These are phyloP conservation scores for Ligdia adustata DNA, from an alignment of 2,888 invertebrate genomes.

Conservation along the genomic window DNA sequence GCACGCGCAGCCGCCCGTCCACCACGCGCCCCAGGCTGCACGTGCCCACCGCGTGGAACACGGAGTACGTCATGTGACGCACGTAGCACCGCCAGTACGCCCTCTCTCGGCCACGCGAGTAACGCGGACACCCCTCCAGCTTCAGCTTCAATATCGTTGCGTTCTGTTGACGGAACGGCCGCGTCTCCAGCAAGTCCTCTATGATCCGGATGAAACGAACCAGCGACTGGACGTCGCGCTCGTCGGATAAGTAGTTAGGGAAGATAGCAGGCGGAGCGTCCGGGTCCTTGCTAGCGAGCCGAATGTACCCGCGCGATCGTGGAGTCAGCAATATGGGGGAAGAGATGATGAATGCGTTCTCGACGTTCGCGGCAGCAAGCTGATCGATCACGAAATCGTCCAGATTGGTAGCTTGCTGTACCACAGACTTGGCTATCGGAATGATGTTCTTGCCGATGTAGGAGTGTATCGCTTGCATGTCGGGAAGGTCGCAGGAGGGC, in stretches of 20 bases:
- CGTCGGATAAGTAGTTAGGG: slow-evolving; percentile 55
- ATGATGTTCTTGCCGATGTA: slow-evolving; percentile 46
- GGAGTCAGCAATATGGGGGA: slow-evolving; percentile 54
- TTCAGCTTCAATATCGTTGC: slow-evolving; percentile 45
- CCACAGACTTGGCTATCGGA: slow-evolving; percentile 26
- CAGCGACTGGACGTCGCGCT: slow-evolving; percentile 51
- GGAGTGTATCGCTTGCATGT: slow-evolving; percentile 52
- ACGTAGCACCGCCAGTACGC: slow-evolving; percentile 63
- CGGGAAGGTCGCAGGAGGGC: slow-evolving; percentile 53
- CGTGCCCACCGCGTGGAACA: slow-evolving; percentile 60
- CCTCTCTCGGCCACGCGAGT: slow-evolving; percentile 35
- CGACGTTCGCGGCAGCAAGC: slow-evolving; percentile 41
- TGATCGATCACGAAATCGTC: slow-evolving; percentile 44
- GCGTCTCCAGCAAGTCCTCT: slow-evolving; percentile 47
- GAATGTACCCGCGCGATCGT: slow-evolving; percentile 52
- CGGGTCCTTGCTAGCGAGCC: slow-evolving; percentile 51
- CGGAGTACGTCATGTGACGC: slow-evolving; percentile 57
- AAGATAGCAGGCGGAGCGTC: slow-evolving; percentile 47
- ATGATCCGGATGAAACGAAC: slow-evolving; percentile 49
- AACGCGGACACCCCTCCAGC: slow-evolving; percentile 49
- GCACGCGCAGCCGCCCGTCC: slow-evolving; percentile 54
- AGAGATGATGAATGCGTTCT: slow-evolving; percentile 44
- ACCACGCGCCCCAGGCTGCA: slow-evolving; percentile 53
- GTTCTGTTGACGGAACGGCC: slow-evolving; percentile 37
- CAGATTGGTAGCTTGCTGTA: slow-evolving; percentile 37